phyloP scores from a whole-genome alignment of 2,797 vertebrate species.

The Cuculus canorus region DNA sequence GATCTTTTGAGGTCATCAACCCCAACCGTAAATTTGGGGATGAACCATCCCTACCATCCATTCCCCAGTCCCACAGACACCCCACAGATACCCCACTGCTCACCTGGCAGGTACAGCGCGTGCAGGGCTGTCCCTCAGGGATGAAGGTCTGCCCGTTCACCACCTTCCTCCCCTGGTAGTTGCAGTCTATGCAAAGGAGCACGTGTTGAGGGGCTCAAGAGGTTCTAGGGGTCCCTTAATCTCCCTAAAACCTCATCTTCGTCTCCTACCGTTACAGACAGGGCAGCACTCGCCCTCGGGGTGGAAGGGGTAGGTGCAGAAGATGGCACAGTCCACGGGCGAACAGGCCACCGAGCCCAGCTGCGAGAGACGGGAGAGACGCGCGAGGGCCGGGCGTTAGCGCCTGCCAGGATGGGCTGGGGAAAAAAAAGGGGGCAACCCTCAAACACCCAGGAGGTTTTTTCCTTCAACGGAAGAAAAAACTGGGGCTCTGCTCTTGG shows the following conservation, averaged over 20 bases:
- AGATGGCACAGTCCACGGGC: slow-evolving; percentile 77
- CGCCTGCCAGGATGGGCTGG: background rate
- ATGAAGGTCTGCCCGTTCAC: slow-evolving; percentile 76
- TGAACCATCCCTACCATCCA: too few relatives aligned
- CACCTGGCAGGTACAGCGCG: slow-evolving; percentile 79
- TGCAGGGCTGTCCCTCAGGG: slow-evolving; percentile 78
- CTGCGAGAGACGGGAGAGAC: slow-evolving; percentile 61
- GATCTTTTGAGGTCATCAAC: too few relatives aligned
- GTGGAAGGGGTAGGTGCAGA: slow-evolving; percentile 83
- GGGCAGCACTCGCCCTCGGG: slow-evolving; percentile 83
- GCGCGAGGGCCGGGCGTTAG: background rate
- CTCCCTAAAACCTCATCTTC: too few relatives aligned
- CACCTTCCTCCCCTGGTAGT: slow-evolving; percentile 82
- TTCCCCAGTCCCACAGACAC: too few relatives aligned
- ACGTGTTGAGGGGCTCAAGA: too few relatives aligned
- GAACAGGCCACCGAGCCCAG: slow-evolving; percentile 83
- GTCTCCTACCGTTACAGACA: slow-evolving; percentile 68
- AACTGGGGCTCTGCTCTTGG: background rate
- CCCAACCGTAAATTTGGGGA: too few relatives aligned
- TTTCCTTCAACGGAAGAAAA: slow-evolving; percentile 2
- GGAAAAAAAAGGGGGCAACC: background rate
- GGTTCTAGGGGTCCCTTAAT: too few relatives aligned
- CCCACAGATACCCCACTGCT: background rate
- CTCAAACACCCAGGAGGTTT: background rate
- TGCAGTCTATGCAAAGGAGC: too few relatives aligned